phyloP scores from a whole-genome alignment of 2,888 invertebrate species.

The Crioceris asparagi region DNA sequence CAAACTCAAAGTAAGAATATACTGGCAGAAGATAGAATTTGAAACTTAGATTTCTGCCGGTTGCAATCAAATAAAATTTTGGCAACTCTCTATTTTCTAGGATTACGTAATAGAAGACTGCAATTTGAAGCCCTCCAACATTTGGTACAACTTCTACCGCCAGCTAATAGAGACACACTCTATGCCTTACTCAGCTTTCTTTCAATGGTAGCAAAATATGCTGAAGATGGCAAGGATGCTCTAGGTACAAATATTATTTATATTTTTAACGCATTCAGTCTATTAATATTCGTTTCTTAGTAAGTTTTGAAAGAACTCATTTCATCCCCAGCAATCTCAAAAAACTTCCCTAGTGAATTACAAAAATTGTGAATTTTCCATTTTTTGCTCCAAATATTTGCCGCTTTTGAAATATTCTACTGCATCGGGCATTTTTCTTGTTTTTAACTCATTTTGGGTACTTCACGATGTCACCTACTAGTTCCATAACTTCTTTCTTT shows the following conservation, averaged over 20 bases:
- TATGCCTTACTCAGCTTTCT: slow-evolving; percentile 74
- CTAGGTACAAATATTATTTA: no score
- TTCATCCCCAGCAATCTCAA: no score
- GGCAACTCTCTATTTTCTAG: slow-evolving; percentile 37
- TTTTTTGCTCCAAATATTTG: no score
- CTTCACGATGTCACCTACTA: no score
- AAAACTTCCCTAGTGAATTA: no score
- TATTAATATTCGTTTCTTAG: no score
- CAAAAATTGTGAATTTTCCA: no score
- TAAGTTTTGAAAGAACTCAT: no score
- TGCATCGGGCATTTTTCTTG: no score
- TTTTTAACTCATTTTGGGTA: no score
- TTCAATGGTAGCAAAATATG: slow-evolving; percentile 61
- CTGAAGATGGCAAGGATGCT: slow-evolving; percentile 49
- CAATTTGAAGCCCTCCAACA: slow-evolving; percentile 77
- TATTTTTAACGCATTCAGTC: no score
- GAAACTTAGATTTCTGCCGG: neutral
- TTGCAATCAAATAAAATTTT: neutral
- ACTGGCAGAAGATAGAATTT: neutral
- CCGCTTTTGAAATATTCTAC: no score
- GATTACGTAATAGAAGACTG: slow-evolving; percentile 69
- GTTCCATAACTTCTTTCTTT: slow-evolving; percentile 1
- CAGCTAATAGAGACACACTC: slow-evolving; percentile 82
- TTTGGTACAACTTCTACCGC: slow-evolving; percentile 74
- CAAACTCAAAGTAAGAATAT: slow-evolving; percentile 73